Conservation (phyloP, 2,113 vertebrate species). For the Diphyllodes magnificus region DNA sequence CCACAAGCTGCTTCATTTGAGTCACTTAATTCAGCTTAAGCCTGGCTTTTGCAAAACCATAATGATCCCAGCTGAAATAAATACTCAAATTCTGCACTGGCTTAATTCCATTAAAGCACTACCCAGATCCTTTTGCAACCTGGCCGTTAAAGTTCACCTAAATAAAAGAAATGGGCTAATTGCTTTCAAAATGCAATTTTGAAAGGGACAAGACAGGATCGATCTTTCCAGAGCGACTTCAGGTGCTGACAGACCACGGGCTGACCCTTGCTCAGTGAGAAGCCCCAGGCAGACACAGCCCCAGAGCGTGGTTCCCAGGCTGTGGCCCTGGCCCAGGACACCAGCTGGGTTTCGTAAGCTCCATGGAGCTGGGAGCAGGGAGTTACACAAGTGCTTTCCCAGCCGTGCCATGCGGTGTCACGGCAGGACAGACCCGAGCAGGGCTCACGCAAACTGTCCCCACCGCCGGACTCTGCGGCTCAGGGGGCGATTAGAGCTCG, state of each 20-base stretch:
- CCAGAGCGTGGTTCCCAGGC: background rate
- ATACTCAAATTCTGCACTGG: background rate
- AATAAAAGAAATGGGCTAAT: background rate
- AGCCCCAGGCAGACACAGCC: background rate
- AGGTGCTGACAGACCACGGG: background rate
- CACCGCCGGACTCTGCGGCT: background rate
- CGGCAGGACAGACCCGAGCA: background rate
- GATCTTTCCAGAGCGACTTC: background rate
- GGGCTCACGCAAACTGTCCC: background rate
- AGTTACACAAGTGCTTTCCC: background rate
- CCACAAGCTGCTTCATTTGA: constrained; percentile 23
- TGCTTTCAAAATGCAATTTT: background rate
- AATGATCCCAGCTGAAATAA: background rate
- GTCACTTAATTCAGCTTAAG: constrained; percentile 39
- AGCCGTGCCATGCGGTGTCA: accelerated
- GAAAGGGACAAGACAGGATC: accelerated
- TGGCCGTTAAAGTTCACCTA: background rate
- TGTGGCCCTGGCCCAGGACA: background rate
- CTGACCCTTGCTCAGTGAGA: accelerated
- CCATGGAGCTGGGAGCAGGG: background rate
- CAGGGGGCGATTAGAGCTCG: background rate
- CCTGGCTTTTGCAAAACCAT: constrained; percentile 6
- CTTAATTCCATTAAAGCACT: background rate
- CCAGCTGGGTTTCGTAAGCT: background rate
- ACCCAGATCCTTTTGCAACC: background rate